phyloP scores from a whole-genome alignment of 30 jellyfish, hydroid and myxozoan species.

The Cassiopea xamachana region DNA sequence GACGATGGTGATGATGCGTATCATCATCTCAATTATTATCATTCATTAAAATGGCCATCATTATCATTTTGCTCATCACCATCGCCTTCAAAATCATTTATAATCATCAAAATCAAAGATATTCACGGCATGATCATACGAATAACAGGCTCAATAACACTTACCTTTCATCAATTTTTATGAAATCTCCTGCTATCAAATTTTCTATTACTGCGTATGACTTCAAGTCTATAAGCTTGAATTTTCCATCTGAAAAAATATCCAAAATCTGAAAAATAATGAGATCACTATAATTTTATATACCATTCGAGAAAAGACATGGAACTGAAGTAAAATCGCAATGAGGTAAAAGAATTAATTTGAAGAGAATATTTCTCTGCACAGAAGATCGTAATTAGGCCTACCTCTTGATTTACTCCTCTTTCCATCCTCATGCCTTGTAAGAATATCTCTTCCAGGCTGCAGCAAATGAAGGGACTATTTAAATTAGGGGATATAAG shows the following conservation, averaged over 20 bases:
- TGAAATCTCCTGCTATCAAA: slow-evolving; percentile 21
- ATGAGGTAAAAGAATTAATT: too few relatives aligned
- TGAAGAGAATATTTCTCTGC: background rate
- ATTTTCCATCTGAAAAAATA: slow-evolving; percentile 30
- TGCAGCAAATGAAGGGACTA: background rate
- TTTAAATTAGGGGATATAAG: too few relatives aligned
- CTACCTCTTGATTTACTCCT: slow-evolving; percentile 62
- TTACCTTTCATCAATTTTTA: slow-evolving; percentile 42
- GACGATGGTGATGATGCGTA: too few relatives aligned
- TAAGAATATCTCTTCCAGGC: slow-evolving; percentile 70
- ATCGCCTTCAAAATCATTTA: too few relatives aligned
- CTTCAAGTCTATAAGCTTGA: slow-evolving; percentile 2
- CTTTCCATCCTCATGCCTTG: slow-evolving; percentile 59
- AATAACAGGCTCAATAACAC: background rate
- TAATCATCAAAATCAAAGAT: too few relatives aligned
- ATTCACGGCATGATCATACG: background rate
- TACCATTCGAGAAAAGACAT: too few relatives aligned
- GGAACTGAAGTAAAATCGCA: too few relatives aligned
- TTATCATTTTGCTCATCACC: too few relatives aligned
- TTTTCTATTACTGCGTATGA: background rate
- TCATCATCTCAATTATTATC: too few relatives aligned
- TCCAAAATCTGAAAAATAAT: slow-evolving; percentile 15
- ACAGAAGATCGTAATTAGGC: background rate
- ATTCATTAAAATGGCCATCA: too few relatives aligned
- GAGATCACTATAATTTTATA: background rate